These are phyloP conservation scores for Thamnaconus septentrionalis DNA, from an alignment of 2,113 vertebrate species.

Conservation along the genomic window DNA sequence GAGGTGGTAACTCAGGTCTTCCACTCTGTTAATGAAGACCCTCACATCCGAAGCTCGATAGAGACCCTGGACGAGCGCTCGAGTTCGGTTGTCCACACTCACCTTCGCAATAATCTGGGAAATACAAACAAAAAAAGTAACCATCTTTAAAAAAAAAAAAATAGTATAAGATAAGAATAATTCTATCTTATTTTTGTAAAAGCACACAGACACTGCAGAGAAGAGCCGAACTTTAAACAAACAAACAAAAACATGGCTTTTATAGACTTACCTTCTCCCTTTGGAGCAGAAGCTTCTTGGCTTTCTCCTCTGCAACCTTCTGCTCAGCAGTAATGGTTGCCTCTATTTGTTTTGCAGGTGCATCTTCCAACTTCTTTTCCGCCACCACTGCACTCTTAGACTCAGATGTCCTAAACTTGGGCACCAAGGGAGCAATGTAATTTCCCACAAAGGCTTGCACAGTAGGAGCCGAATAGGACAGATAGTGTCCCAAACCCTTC, in stretches of 20 bases:
- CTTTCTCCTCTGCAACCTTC: conserved; percentile 81
- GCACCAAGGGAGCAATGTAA: conserved; percentile 89
- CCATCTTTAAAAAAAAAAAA: too few species aligned
- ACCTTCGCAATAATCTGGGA: conserved; percentile 93
- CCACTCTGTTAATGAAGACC: conserved; percentile 90
- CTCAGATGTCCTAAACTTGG: conserved; percentile 80
- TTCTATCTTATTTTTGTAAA: too few species aligned
- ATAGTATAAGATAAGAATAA: too few species aligned
- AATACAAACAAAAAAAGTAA: conserved; percentile 2
- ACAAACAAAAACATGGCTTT: neutral
- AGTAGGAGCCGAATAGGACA: conserved; percentile 85
- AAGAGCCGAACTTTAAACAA: neutral
- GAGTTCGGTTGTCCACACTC: conserved; percentile 94
- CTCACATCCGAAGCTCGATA: conserved; percentile 84
- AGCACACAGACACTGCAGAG: neutral
- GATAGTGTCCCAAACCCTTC: conserved; percentile 86
- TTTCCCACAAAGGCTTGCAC: conserved; percentile 93
- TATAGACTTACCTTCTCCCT: conserved; percentile 85
- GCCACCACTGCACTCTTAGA: conserved; percentile 71
- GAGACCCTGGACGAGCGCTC: conserved; percentile 89
- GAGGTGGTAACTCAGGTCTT: conserved; percentile 93
- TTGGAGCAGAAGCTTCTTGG: conserved; percentile 84
- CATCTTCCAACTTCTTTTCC: conserved; percentile 60
- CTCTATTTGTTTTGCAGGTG: conserved; percentile 67
- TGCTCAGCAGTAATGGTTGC: conserved; percentile 69